Conservation (phyloP, 2,797 vertebrate genomes). For the Apogon talboti region DNA sequence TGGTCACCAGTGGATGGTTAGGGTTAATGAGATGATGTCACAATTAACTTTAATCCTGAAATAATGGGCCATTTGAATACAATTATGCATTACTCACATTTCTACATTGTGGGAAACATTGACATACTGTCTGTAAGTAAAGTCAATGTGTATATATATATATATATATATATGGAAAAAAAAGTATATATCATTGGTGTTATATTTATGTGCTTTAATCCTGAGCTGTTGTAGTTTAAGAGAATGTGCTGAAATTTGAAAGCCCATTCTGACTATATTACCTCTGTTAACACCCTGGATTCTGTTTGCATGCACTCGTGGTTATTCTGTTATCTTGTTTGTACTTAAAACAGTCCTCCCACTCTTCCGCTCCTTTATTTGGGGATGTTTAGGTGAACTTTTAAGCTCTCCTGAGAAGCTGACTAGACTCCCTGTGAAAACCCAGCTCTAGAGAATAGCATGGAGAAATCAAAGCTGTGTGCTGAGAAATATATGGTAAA, state of each 20-base stretch:
- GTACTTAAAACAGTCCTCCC: conserved; percentile 44
- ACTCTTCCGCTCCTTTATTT: conserved; percentile 53
- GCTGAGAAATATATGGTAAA: conserved; percentile 49
- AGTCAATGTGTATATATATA: too few species aligned
- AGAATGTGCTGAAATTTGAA: conserved; percentile 37
- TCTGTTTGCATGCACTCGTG: conserved; percentile 42
- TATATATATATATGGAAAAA: too few species aligned
- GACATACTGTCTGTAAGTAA: too few species aligned
- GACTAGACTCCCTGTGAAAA: conserved; percentile 46
- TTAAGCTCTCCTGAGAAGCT: conserved; percentile 53
- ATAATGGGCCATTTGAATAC: too few species aligned
- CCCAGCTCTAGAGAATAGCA: conserved; percentile 44
- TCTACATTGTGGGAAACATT: too few species aligned
- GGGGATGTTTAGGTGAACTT: conserved; percentile 64
- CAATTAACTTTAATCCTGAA: too few species aligned
- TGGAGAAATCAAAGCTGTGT: conserved; percentile 49
- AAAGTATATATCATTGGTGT: too few species aligned
- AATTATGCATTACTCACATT: too few species aligned
- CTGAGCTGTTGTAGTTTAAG: neutral
- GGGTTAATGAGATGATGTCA: too few species aligned
- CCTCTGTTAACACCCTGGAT: conserved; percentile 25
- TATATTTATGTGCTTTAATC: too few species aligned
- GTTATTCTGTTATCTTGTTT: conserved; percentile 52
- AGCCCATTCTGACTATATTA: conserved; percentile 26
- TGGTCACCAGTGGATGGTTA: too few species aligned